A percentile compares a stretch with the other conserved stretches of the same genome.
Evolutionary conservation across 2,113 vertebrate genomes (phyloP).

Genomic region (Spea bombifrons): DNA sequence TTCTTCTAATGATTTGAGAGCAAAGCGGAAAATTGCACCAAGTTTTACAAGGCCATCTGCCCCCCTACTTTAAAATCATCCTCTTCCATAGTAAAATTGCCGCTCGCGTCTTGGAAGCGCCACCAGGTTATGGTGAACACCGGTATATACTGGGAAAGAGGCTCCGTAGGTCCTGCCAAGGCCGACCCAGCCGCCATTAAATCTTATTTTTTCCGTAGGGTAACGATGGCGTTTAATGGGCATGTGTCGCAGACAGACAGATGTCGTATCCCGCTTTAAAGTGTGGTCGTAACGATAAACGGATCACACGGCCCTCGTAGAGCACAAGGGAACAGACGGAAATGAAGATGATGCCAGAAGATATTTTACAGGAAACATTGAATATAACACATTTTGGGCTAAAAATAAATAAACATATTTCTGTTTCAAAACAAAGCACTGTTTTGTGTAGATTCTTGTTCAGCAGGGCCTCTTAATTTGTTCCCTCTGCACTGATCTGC

Average conservation of each 20-base stretch:
- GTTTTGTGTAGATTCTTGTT: no score
- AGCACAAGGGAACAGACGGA: background rate
- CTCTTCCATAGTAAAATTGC: constrained; percentile 31
- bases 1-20: constrained; percentile 34
- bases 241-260: background rate
- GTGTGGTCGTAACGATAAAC: background rate
- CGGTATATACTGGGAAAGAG: constrained; percentile 5
- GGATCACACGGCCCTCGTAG: background rate
- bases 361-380: no score
- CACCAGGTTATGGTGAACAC: constrained; percentile 12
- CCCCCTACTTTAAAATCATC: constrained; percentile 6
- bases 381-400: no score
- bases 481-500: no score
- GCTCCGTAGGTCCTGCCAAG: constrained; percentile 27
- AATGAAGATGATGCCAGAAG: no score
- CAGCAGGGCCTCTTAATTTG: no score
- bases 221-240: constrained; percentile 22
- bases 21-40: constrained; percentile 31
- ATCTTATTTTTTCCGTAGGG: constrained; percentile 36
- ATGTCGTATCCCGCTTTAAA: background rate
- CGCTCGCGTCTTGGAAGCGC: constrained; percentile 4
- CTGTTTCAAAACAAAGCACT: no score
- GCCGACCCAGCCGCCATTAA: constrained; percentile 14
- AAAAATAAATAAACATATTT: no score
- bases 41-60: constrained; percentile 39